A percentile compares a stretch with the other conserved stretches of the same genome.
Evolutionary conservation across 2,113 vertebrate species (phyloP).

Genomic region (Herpetotheres cachinnans): DNA sequence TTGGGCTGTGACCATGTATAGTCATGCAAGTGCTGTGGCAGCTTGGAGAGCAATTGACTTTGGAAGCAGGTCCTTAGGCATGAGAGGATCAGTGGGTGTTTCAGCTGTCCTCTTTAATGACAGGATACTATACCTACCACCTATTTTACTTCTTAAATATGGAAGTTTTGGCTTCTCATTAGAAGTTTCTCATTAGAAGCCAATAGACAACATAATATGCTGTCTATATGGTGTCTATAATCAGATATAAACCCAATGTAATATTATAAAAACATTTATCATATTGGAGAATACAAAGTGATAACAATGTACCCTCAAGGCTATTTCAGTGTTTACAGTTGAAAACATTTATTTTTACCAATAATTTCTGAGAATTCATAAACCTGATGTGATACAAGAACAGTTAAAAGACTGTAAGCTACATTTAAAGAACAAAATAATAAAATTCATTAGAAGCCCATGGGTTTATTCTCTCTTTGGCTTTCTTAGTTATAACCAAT

Average conservation of each 20-base stretch:
- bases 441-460: background rate
- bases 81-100: background rate
- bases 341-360: background rate
- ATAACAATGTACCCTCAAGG: background rate
- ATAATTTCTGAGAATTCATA: background rate
- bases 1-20: background rate
- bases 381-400: background rate
- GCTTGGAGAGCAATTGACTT: background rate
- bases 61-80: background rate
- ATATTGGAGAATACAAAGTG: background rate
- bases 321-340: background rate
- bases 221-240: background rate
- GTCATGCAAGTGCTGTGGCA: background rate
- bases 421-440: background rate
- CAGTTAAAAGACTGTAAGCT: background rate
- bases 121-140: background rate
- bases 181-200: background rate
- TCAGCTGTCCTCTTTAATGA: background rate
- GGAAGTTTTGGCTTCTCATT: background rate
- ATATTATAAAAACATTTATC: background rate
- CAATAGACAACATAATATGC: background rate
- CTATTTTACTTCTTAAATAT: background rate
- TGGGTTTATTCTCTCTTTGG: background rate
- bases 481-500: background rate
- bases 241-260: background rate